Evolutionary conservation across 2,113 vertebrate genomes (phyloP).

Genomic region (Xiphophorus hellerii): DNA sequence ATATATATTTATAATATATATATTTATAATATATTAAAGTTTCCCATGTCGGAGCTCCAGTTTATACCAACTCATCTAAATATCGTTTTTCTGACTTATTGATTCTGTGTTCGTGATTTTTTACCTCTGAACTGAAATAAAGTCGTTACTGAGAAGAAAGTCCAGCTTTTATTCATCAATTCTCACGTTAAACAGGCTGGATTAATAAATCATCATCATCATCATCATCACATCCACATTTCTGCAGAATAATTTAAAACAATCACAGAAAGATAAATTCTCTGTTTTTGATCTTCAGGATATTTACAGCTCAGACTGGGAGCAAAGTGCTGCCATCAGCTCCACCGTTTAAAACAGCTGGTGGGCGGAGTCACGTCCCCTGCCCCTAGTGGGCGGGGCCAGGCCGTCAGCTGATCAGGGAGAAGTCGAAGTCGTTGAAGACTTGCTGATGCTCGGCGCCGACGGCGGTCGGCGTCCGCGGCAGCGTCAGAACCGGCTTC

Average conservation of each 20-base stretch:
- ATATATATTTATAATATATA: too few species aligned
- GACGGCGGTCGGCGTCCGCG: conserved; percentile 67
- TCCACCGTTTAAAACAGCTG: not conserved
- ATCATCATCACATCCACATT: not conserved
- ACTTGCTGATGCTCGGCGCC: conserved; percentile 80
- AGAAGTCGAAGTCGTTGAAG: conserved; percentile 91
- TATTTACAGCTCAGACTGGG: conserved; percentile 35
- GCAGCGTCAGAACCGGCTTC: conserved; percentile 84
- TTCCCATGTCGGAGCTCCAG: not conserved
- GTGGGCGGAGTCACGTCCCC: too few species aligned
- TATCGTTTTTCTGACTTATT: conserved; percentile 48
- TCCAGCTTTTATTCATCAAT: conserved; percentile 60
- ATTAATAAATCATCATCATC: not conserved
- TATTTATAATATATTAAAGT: conserved; percentile 4
- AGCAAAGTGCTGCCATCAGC: not conserved
- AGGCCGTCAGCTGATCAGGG: conserved; percentile 57
- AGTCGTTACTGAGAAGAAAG: conserved; percentile 58
- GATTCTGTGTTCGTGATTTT: conserved; percentile 54
- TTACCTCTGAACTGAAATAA: conserved; percentile 49
- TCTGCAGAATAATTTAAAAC: not conserved
- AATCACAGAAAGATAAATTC: not conserved
- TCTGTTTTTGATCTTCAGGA: conserved; percentile 3
- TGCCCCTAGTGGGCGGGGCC: too few species aligned
- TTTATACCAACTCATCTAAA: not conserved
- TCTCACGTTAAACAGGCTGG: conserved; percentile 30